Percentiles rank a stretch among this genome's conserved stretches.
phyloP scores from a whole-genome alignment of 2,888 invertebrate genomes.

The Troides aeacus region DNA sequence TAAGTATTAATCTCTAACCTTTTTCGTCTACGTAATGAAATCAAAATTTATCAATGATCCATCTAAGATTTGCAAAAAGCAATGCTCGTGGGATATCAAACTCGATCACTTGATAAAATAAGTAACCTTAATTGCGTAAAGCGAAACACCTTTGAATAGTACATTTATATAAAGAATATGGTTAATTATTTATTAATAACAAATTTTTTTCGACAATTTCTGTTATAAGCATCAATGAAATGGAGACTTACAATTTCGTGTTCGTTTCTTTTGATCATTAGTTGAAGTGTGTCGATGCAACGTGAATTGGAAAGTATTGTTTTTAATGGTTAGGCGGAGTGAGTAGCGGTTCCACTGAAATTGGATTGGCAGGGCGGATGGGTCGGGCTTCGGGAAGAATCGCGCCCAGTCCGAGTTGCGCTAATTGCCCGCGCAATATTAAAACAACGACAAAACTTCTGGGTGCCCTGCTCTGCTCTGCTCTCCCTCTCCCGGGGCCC shows the following conservation, averaged over 20 bases:
- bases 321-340: slow-evolving; percentile 54
- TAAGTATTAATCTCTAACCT: too few species aligned
- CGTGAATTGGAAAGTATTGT: slow-evolving; percentile 57
- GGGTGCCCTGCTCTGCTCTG: slow-evolving; percentile 45
- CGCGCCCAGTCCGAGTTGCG: slow-evolving; percentile 61
- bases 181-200: neutral
- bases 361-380: slow-evolving; percentile 64
- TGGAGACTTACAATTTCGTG: slow-evolving; percentile 28
- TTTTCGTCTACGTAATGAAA: too few species aligned
- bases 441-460: slow-evolving; percentile 78
- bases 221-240: neutral
- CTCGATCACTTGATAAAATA: too few species aligned
- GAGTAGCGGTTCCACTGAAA: slow-evolving; percentile 56
- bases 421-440: slow-evolving; percentile 78
- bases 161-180: neutral
- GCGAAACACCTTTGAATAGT: too few species aligned
- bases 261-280: slow-evolving; percentile 54
- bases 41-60: too few species aligned
- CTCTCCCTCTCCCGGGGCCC: slow-evolving; percentile 51
- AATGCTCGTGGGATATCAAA: too few species aligned
- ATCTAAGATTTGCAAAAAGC: too few species aligned
- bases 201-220: slow-evolving; percentile 2
- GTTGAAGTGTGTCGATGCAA: slow-evolving; percentile 66
- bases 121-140: too few species aligned
- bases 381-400: slow-evolving; percentile 50